phyloP scores from a whole-genome alignment of 2,888 invertebrate genomes.

The Opisthograptis luteolata region DNA sequence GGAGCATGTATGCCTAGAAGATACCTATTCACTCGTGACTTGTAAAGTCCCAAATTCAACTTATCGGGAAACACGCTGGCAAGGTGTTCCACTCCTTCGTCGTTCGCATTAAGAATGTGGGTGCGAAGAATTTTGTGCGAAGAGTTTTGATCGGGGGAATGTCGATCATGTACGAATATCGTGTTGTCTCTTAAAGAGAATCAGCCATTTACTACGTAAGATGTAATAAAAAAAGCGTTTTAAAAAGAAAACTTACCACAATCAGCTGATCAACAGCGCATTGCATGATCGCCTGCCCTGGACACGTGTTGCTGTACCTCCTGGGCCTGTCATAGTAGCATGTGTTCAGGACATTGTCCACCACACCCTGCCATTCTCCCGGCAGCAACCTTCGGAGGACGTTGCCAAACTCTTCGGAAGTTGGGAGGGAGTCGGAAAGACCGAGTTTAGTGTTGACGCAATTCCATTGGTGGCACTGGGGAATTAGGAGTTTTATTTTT shows the following conservation, averaged over 20 bases:
- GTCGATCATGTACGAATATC: too few relatives aligned
- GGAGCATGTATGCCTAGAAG: too few relatives aligned
- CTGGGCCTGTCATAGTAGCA: conserved; percentile 58
- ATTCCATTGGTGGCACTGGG: conserved; percentile 69
- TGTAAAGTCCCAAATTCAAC: too few relatives aligned
- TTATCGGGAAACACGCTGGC: too few relatives aligned
- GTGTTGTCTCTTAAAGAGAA: too few relatives aligned
- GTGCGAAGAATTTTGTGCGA: too few relatives aligned
- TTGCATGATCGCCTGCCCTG: conserved; percentile 68
- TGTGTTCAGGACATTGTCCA: conserved; percentile 45
- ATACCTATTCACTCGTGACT: too few relatives aligned
- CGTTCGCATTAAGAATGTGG: too few relatives aligned
- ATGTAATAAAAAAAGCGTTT: too few relatives aligned
- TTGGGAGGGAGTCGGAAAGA: conserved; percentile 52
- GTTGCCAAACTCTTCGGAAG: conserved; percentile 40
- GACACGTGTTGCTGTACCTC: conserved; percentile 64
- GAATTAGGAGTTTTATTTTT: not conserved
- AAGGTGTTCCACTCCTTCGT: too few relatives aligned
- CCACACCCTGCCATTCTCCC: conserved; percentile 55
- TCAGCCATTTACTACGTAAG: too few relatives aligned
- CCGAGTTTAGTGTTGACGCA: conserved; percentile 63
- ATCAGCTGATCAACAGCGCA: conserved; percentile 70
- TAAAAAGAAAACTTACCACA: conserved; percentile 47
- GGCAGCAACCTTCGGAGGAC: conserved; percentile 49
- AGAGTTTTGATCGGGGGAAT: too few relatives aligned